Percentiles rank a stretch among this genome's conserved stretches.
Conservation (phyloP, 2,113 vertebrate genomes). For the Sinocyclocheilus anophthalmus region DNA sequence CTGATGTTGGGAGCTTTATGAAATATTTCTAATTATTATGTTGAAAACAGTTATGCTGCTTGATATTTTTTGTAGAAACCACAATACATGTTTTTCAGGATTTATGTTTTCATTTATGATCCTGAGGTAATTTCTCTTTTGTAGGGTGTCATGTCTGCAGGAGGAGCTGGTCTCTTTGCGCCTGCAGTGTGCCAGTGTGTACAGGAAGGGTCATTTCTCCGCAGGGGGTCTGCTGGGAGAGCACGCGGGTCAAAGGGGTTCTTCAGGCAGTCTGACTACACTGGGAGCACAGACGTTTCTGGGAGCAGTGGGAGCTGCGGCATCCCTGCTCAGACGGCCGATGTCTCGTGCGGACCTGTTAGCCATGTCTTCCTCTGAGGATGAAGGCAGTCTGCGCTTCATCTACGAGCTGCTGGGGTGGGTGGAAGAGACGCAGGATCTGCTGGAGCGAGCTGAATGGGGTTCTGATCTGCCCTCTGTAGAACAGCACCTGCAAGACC, state of each 20-base stretch:
- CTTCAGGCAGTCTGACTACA: slow-evolving; percentile 76
- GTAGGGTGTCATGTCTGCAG: slow-evolving; percentile 88
- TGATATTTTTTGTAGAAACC: not conserved
- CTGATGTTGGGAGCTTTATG: not conserved
- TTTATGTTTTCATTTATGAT: not conserved
- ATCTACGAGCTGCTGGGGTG: slow-evolving; percentile 96
- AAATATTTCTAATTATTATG: not conserved
- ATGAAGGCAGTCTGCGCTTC: slow-evolving; percentile 93
- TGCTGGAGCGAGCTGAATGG: slow-evolving; percentile 92
- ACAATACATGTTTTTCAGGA: not conserved
- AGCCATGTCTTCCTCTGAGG: slow-evolving; percentile 92
- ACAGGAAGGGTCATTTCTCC: slow-evolving; percentile 90
- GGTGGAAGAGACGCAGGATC: slow-evolving; percentile 97
- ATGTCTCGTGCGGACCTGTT: slow-evolving; percentile 89
- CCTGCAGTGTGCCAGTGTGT: slow-evolving; percentile 90
- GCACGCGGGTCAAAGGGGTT: slow-evolving; percentile 61
- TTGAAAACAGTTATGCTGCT: not conserved
- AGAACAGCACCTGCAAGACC: slow-evolving; percentile 87
- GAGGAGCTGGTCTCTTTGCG: slow-evolving; percentile 93
- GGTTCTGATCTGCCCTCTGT: slow-evolving; percentile 91
- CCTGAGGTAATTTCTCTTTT: not conserved
- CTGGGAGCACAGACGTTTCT: slow-evolving; percentile 70
- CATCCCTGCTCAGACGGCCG: slow-evolving; percentile 87
- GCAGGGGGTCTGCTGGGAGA: slow-evolving; percentile 73
- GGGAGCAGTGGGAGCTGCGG: slow-evolving; percentile 73